Percentiles rank a stretch among this genome's conserved stretches.
Conservation (phyloP, 2,797 vertebrate species). For the Pseudopleuronectes americanus region DNA sequence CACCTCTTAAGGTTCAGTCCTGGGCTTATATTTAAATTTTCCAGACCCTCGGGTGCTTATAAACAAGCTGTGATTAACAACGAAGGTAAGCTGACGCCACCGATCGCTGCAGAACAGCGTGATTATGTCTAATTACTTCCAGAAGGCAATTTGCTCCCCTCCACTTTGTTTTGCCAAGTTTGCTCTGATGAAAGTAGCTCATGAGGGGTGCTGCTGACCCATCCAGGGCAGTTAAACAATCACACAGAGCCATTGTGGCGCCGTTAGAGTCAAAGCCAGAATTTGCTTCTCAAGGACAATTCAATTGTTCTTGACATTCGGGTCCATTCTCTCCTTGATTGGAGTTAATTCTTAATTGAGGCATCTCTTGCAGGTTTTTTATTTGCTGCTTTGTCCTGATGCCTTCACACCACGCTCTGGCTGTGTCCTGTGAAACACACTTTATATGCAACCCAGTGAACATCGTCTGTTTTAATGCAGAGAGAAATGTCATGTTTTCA, state of each 20-base stretch:
- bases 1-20: constrained; percentile 47
- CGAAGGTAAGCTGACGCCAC: constrained; percentile 67
- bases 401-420: background rate
- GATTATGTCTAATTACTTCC: constrained; percentile 77
- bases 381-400: background rate
- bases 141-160: constrained; percentile 62
- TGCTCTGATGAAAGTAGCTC: constrained; percentile 56
- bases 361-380: constrained; percentile 22
- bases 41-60: constrained; percentile 63
- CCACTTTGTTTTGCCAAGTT: constrained; percentile 65
- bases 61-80: constrained; percentile 76
- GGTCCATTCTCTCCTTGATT: constrained; percentile 22
- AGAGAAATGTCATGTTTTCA: constrained; percentile 56
- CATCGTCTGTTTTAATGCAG: constrained; percentile 33
- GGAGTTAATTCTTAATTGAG: background rate
- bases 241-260: constrained; percentile 39
- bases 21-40: constrained; percentile 59
- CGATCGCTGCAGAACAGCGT: constrained; percentile 66
- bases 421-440: constrained; percentile 37
- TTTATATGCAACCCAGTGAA: constrained; percentile 27
- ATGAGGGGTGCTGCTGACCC: constrained; percentile 55
- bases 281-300: constrained; percentile 62
- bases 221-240: constrained; percentile 67
- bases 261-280: constrained; percentile 35
- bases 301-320: constrained; percentile 59